Conservation (phyloP, 2,797 vertebrate species). For the Artibeus jamaicensis region DNA sequence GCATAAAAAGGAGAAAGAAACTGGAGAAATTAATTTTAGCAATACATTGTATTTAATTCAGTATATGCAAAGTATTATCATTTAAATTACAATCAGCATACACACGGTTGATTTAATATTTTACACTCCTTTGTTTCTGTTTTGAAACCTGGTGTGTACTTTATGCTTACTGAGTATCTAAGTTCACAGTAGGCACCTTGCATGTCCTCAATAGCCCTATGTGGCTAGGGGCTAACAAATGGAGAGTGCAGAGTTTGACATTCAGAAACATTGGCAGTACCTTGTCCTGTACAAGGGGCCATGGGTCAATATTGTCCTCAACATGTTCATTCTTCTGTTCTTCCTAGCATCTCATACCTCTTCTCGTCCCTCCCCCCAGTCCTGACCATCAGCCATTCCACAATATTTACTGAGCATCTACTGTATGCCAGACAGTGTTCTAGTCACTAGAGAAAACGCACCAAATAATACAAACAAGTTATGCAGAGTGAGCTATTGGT, state of each 20-base stretch:
- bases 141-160: neutral
- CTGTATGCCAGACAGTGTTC: neutral
- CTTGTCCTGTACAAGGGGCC: neutral
- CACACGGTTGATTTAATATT: neutral
- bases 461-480: neutral
- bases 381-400: neutral
- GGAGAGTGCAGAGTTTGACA: neutral
- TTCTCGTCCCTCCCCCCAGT: neutral
- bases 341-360: neutral
- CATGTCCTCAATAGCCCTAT: neutral
- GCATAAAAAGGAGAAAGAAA: neutral
- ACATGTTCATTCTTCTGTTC: neutral
- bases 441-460: neutral
- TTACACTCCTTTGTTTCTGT: neutral
- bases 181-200: neutral
- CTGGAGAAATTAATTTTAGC: neutral
- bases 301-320: neutral
- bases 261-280: neutral
- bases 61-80: neutral
- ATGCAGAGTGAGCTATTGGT: neutral
- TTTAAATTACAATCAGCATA: neutral
- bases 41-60: neutral
- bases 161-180: neutral
- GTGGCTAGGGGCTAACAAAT: neutral
- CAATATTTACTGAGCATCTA: neutral